Evolutionary conservation across 2,797 vertebrate genomes (phyloP).

Genomic region (Pseudochirops cupreus): DNA sequence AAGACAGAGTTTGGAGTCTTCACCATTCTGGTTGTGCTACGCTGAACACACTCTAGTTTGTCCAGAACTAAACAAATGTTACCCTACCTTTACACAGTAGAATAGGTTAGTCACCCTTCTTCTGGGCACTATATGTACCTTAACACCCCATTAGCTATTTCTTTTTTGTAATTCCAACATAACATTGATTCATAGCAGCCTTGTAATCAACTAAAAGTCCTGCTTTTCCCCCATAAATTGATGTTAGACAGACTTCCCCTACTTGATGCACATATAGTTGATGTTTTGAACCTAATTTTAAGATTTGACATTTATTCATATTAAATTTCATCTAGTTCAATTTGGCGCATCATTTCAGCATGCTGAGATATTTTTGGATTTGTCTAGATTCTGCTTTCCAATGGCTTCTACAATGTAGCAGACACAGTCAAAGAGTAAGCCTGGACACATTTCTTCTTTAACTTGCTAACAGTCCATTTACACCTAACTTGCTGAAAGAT

Average conservation of each 20-base stretch:
- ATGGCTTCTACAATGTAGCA: background rate
- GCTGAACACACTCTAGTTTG: background rate
- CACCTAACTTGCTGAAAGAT: background rate
- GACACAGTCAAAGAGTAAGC: background rate
- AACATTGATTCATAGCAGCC: background rate
- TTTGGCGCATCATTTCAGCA: background rate
- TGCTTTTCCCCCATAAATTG: background rate
- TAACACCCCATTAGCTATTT: background rate
- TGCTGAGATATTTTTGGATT: background rate
- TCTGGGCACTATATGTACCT: background rate
- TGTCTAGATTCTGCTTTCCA: background rate
- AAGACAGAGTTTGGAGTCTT: background rate
- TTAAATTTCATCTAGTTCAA: background rate
- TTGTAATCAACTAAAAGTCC: background rate
- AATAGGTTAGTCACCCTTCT: background rate
- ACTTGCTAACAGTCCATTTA: background rate
- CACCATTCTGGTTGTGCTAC: background rate
- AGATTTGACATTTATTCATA: background rate
- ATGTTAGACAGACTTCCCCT: background rate
- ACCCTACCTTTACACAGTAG: background rate
- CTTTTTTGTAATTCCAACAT: background rate
- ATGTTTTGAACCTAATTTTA: background rate
- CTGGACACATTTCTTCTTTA: background rate
- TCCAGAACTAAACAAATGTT: background rate
- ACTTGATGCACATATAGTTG: background rate